phyloP scores from a whole-genome alignment of 64 coral and sea anemone genomes.

The Cladopsammia gracilis region DNA sequence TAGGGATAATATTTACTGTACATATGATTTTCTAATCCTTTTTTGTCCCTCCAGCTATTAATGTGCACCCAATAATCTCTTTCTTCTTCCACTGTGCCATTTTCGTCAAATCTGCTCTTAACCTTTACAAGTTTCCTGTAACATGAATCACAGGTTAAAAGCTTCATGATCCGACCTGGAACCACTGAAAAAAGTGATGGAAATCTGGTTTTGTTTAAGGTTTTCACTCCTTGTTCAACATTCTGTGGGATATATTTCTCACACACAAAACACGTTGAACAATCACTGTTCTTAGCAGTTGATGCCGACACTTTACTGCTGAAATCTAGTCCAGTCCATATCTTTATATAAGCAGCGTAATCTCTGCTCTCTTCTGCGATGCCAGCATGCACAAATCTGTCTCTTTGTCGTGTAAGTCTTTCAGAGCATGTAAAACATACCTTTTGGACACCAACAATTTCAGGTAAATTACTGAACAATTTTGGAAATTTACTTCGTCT shows the following conservation, averaged over 20 bases:
- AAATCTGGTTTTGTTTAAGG: constrained; percentile 65
- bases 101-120: constrained; percentile 78
- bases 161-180: constrained; percentile 17
- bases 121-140: constrained; percentile 78
- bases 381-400: constrained; percentile 65
- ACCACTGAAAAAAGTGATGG: constrained; percentile 75
- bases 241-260: constrained; percentile 57
- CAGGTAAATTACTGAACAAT: constrained; percentile 57
- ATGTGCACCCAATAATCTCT: constrained; percentile 80
- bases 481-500: constrained; percentile 75
- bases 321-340: constrained; percentile 74
- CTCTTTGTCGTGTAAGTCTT: constrained; percentile 69
- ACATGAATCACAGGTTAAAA: constrained; percentile 69
- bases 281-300: neutral
- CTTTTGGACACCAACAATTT: constrained; percentile 70
- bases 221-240: constrained; percentile 43
- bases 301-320: neutral
- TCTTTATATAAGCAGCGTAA: constrained; percentile 82
- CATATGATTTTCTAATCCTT: constrained; percentile 73
- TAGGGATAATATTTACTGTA: constrained; percentile 17
- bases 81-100: constrained; percentile 67
- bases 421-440: constrained; percentile 81
- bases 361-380: constrained; percentile 74
- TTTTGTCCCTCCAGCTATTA: constrained; percentile 86
- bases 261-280: constrained; percentile 79